Conservation (phyloP, 2,888 invertebrate species). For the Catocala fraxini region DNA sequence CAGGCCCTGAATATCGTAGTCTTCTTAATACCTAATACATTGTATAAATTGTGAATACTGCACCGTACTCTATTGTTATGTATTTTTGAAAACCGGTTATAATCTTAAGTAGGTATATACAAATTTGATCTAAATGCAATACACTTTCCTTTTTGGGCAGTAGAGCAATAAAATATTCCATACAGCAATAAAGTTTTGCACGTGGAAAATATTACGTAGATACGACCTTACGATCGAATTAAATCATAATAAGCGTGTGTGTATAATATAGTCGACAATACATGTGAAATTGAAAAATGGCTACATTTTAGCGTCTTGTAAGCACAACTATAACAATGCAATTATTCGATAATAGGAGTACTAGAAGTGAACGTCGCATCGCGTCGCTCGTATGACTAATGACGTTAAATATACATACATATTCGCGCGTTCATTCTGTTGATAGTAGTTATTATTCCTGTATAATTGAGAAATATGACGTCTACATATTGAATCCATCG, state of each 20-base stretch:
- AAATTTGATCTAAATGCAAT: no score
- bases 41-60: no score
- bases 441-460: no score
- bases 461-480: no score
- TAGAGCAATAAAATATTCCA: neutral
- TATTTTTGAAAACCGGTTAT: no score
- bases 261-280: slow-evolving; percentile 1
- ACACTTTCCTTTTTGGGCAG: no score
- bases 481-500: no score
- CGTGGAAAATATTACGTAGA: neutral
- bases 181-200: neutral
- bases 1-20: no score
- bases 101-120: no score
- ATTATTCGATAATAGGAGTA: slow-evolving; percentile 1
- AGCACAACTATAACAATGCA: neutral
- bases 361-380: neutral
- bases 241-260: neutral
- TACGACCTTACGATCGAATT: slow-evolving; percentile 3
- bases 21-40: no score
- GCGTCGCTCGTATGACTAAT: neutral
- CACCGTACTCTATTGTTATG: no score
- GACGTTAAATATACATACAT: neutral
- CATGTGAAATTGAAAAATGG: slow-evolving; percentile 1
- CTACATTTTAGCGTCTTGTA: neutral
- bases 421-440: no score